Percentiles rank a stretch among this genome's conserved stretches.
Conservation (phyloP, 1,140 invertebrate genomes). For the Druon quercuslanigerum region DNA sequence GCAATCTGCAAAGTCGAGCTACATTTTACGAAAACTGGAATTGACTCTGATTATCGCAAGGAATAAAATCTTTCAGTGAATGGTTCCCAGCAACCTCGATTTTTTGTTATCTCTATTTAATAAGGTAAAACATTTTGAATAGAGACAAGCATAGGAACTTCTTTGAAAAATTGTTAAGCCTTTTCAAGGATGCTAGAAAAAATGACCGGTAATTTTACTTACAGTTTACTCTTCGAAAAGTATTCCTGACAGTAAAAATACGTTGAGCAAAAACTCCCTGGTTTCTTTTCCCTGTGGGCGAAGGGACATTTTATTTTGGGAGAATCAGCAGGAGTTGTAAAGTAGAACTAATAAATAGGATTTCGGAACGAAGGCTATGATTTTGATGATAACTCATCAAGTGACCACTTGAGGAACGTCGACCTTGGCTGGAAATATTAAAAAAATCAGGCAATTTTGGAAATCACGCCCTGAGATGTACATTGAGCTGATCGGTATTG, state of each 20-base stretch:
- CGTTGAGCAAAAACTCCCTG: not conserved
- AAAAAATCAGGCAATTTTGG: too few relatives aligned
- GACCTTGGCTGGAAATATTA: not conserved
- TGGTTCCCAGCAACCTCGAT: not conserved
- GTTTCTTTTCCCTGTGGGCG: not conserved
- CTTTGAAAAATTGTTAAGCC: not conserved
- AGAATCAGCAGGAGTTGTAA: not conserved
- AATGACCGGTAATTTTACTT: not conserved
- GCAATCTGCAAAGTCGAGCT: constrained; percentile 48
- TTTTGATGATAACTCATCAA: not conserved
- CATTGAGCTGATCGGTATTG: constrained; percentile 48
- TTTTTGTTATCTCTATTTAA: not conserved
- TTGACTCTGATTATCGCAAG: constrained; percentile 45
- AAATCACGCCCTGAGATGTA: constrained; percentile 52
- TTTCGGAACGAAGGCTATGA: not conserved
- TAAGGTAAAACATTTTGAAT: not conserved
- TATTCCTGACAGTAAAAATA: constrained; percentile 1
- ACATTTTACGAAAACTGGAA: constrained; percentile 7
- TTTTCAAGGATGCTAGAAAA: not conserved
- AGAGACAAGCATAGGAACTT: not conserved
- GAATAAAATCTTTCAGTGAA: not conserved
- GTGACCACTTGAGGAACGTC: not conserved
- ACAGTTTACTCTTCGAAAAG: not conserved
- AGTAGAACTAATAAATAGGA: constrained; percentile 16
- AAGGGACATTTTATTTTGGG: not conserved